phyloP scores from a whole-genome alignment of 2,113 vertebrate genomes.

The Aleadryas rufinucha region DNA sequence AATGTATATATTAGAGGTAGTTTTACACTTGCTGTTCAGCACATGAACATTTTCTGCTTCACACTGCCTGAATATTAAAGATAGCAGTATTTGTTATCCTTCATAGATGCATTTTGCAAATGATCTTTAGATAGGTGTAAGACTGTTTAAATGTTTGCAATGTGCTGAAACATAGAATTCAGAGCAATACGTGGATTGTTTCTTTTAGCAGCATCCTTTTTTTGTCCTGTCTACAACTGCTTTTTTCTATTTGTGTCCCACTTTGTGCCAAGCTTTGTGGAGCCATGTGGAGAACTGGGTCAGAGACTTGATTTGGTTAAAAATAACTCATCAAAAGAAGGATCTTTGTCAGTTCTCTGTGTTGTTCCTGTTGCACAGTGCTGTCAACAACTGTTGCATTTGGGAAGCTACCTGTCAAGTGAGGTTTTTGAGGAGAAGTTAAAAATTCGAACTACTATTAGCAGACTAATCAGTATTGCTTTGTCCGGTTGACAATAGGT shows the following conservation, averaged over 20 bases:
- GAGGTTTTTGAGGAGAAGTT: background rate
- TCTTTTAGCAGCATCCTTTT: background rate
- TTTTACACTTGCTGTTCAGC: background rate
- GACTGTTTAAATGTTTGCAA: background rate
- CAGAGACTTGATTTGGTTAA: conserved; percentile 31
- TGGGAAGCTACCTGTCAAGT: background rate
- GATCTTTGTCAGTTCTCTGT: background rate
- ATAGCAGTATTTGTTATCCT: background rate
- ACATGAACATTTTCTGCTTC: background rate
- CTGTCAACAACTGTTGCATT: background rate
- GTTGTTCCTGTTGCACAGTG: background rate
- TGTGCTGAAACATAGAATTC: background rate
- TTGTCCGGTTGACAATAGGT: background rate
- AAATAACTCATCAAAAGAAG: conserved; percentile 28
- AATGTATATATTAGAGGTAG: background rate
- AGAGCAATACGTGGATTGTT: background rate
- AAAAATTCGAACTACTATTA: background rate
- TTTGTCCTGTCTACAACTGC: background rate
- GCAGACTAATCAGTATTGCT: background rate
- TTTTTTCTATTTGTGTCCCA: background rate
- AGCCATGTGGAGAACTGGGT: conserved; percentile 3
- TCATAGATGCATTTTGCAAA: background rate
- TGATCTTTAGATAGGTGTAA: background rate
- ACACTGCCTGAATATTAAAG: background rate
- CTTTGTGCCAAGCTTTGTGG: background rate